A percentile compares a stretch with the other conserved stretches of the same genome.
Conservation (phyloP, 2,113 vertebrate species). For the Callopanchax toddi region DNA sequence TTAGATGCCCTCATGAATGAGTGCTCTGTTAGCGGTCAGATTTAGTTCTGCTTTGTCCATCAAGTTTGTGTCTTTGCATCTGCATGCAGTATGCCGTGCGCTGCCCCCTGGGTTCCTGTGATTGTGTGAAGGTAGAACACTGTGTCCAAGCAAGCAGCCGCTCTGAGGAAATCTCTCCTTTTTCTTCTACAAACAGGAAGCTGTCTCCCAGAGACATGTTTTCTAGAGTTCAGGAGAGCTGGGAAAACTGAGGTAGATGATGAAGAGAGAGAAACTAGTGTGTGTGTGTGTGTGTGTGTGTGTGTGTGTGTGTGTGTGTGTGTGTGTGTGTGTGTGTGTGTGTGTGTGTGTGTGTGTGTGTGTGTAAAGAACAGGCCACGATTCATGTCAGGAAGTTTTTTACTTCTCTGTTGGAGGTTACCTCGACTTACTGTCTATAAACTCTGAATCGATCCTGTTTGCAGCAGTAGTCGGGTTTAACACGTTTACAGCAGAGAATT, state of each 20-base stretch:
- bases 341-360: slow-evolving; percentile 16
- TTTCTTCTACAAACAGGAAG: slow-evolving; percentile 81
- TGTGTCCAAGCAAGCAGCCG: slow-evolving; percentile 71
- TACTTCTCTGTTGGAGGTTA: slow-evolving; percentile 19
- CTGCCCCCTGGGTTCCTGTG: slow-evolving; percentile 79
- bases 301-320: slow-evolving; percentile 24
- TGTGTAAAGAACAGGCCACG: too few species aligned
- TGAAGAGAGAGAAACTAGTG: slow-evolving; percentile 28
- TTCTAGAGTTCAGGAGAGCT: slow-evolving; percentile 49
- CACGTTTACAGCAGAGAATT: slow-evolving; percentile 1
- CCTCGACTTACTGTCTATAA: slow-evolving; percentile 4
- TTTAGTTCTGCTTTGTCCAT: slow-evolving; percentile 28
- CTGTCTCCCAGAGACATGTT: slow-evolving; percentile 62
- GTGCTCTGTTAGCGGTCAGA: slow-evolving; percentile 26
- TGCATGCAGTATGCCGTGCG: slow-evolving; percentile 34
- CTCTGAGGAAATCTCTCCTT: slow-evolving; percentile 79
- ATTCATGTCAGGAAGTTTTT: slow-evolving; percentile 25
- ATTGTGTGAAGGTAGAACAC: slow-evolving; percentile 80
- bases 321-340: slow-evolving; percentile 20
- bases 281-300: slow-evolving; percentile 9
- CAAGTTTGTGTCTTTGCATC: slow-evolving; percentile 2
- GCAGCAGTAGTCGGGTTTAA: slow-evolving; percentile 5
- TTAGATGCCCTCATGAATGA: slow-evolving; percentile 15
- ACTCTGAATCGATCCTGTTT: slow-evolving; percentile 3
- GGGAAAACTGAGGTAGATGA: slow-evolving; percentile 23